phyloP scores from a whole-genome alignment of 2,797 vertebrate genomes.

The Micropoecilia bifurca region DNA sequence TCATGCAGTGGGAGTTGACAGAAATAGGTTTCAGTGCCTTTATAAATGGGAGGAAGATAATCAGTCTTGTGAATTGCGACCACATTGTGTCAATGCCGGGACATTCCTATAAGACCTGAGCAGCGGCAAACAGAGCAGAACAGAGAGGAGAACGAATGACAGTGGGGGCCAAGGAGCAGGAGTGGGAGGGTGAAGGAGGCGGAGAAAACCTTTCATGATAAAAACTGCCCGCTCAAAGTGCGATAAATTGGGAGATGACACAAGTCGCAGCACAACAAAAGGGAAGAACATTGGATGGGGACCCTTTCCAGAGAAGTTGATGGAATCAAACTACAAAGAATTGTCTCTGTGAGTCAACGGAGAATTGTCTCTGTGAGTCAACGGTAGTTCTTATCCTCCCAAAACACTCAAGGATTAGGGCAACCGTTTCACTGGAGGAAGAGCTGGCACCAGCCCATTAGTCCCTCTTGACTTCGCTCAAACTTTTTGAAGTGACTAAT shows the following conservation, averaged over 20 bases:
- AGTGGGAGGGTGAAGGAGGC: constrained; percentile 56
- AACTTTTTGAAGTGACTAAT: constrained; percentile 55
- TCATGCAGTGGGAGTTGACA: constrained; percentile 51
- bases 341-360: constrained; percentile 77
- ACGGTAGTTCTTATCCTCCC: constrained; percentile 73
- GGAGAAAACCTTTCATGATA: constrained; percentile 77
- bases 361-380: constrained; percentile 79
- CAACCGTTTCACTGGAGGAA: constrained; percentile 71
- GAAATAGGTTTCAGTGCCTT: constrained; percentile 63
- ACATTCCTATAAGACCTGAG: constrained; percentile 68
- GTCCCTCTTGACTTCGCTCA: constrained; percentile 61
- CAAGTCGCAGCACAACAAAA: constrained; percentile 82
- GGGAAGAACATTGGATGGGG: constrained; percentile 81
- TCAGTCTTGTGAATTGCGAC: constrained; percentile 76
- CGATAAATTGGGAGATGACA: constrained; percentile 84
- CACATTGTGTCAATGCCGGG: constrained; percentile 71
- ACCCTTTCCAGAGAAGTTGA: constrained; percentile 78
- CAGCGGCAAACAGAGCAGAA: constrained; percentile 74
- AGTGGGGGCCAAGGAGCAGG: constrained; percentile 42
- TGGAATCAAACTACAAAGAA: constrained; percentile 78
- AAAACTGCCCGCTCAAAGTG: constrained; percentile 80
- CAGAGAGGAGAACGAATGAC: constrained; percentile 50
- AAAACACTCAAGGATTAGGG: constrained; percentile 77
- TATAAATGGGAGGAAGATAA: constrained; percentile 65
- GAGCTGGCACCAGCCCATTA: constrained; percentile 70